A percentile compares a stretch with the other conserved stretches of the same genome.
These are phyloP conservation scores for Cyanistes caeruleus DNA, from an alignment of 2,113 vertebrate genomes.

Conservation along the genomic window DNA sequence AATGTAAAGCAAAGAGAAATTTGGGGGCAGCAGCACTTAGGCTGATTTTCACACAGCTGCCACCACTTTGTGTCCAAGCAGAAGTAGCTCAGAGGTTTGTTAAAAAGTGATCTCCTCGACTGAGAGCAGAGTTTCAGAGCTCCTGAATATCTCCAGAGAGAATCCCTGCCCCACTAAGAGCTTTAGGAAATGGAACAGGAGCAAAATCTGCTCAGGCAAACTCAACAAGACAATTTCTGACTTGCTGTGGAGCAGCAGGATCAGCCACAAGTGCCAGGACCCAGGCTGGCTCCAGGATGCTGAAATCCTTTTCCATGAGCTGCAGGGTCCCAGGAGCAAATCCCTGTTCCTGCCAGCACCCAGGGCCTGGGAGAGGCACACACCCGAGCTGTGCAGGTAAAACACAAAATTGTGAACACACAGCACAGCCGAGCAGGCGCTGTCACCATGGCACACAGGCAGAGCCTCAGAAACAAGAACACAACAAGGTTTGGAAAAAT, in stretches of 20 bases:
- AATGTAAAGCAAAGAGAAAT: background rate
- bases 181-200: background rate
- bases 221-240: background rate
- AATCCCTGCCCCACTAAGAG: background rate
- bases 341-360: background rate
- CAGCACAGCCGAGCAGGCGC: background rate
- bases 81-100: background rate
- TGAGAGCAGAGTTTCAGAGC: background rate
- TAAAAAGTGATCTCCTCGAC: background rate
- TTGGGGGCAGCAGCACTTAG: background rate
- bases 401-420: rapidly evolving
- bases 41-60: background rate
- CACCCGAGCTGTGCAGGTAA: background rate
- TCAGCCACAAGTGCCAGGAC: background rate
- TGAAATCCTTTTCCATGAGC: background rate
- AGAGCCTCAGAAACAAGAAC: background rate
- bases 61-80: background rate
- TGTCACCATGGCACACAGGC: background rate
- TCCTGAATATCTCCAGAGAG: background rate
- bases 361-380: background rate
- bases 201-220: background rate
- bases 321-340: background rate
- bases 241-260: rapidly evolving
- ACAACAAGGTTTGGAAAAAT: background rate
- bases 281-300: background rate